Conservation (phyloP, 1,140 invertebrate species). For the Physella acuta region DNA sequence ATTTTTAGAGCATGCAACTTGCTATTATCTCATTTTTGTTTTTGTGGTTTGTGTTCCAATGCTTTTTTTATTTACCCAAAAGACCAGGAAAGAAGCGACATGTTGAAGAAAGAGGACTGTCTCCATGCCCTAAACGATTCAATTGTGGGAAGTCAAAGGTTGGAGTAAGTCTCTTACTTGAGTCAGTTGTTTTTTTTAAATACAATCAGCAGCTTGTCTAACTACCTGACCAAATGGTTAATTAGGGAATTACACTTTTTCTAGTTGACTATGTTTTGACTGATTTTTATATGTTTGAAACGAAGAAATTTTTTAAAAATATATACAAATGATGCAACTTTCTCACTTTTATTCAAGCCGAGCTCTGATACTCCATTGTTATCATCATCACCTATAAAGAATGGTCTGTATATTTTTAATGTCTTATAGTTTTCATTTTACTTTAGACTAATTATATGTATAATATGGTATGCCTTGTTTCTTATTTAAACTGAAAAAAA, state of each 20-base stretch:
- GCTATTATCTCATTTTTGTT: too few species aligned
- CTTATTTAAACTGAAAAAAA: too few species aligned
- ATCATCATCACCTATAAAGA: too few species aligned
- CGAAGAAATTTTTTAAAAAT: not conserved
- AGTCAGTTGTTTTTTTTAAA: not conserved
- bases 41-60: too few species aligned
- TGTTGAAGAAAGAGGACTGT: slow-evolving; percentile 16
- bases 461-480: too few species aligned
- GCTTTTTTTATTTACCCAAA: too few species aligned
- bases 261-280: not conserved
- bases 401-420: too few species aligned
- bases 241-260: not conserved
- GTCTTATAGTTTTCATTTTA: too few species aligned
- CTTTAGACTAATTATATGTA: too few species aligned
- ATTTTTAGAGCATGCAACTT: too few species aligned
- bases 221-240: not conserved
- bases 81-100: not conserved
- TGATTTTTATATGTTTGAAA: not conserved
- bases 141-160: not conserved
- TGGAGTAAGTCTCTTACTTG: not conserved
- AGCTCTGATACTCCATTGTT: too few species aligned
- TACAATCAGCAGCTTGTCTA: not conserved
- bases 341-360: not conserved
- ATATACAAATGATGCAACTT: too few species aligned
- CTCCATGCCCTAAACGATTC: slow-evolving; percentile 14